These are phyloP conservation scores for Proteles cristata DNA, from an alignment of 2,113 vertebrate genomes.

Conservation along the genomic window DNA sequence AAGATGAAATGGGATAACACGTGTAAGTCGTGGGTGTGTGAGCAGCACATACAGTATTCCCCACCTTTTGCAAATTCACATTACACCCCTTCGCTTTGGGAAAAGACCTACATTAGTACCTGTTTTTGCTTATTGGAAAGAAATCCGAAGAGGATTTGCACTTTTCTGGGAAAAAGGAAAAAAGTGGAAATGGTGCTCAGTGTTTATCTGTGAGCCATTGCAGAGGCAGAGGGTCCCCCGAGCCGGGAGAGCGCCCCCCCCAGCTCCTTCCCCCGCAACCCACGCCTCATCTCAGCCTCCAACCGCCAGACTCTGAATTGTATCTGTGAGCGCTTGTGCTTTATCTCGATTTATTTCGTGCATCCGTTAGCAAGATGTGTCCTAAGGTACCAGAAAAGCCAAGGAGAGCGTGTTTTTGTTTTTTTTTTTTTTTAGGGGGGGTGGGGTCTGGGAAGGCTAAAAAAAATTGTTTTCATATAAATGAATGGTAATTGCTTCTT, in stretches of 20 bases:
- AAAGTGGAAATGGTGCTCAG: background rate
- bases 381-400: background rate
- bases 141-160: background rate
- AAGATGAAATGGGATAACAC: background rate
- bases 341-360: background rate
- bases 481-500: background rate
- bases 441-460: background rate
- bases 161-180: background rate
- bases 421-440: no score
- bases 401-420: rapidly evolving
- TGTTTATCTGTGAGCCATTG: background rate
- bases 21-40: background rate
- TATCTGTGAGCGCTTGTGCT: background rate
- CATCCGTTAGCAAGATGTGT: background rate
- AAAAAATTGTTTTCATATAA: background rate
- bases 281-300: background rate
- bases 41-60: background rate
- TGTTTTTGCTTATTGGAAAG: background rate
- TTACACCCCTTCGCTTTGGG: background rate
- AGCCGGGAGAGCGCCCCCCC: rapidly evolving
- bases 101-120: background rate
- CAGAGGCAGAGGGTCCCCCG: background rate
- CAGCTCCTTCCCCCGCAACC: no score
- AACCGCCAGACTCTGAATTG: background rate
- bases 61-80: background rate